Conservation (phyloP, 2,113 vertebrate species). For the Rhea pennata region DNA sequence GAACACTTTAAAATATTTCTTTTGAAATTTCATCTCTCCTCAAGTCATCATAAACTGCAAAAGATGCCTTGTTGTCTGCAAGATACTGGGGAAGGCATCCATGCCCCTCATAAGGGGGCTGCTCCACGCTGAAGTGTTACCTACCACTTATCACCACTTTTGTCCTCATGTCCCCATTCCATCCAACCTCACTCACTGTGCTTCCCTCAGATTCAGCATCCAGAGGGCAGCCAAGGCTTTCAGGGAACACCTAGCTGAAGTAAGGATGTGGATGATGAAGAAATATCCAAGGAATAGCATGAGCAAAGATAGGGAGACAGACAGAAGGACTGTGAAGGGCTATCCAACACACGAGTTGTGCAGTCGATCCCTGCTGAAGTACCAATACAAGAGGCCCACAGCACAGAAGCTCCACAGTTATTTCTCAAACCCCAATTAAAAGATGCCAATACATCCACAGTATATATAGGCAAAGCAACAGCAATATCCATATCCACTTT, state of each 20-base stretch:
- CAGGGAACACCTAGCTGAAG: not conserved
- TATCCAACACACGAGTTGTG: not conserved
- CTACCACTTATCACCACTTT: not conserved
- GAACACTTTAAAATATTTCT: not conserved
- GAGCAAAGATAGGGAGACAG: not conserved
- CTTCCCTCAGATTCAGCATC: not conserved
- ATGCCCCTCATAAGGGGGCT: rapidly evolving
- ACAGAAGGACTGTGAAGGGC: not conserved
- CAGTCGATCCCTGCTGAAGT: not conserved
- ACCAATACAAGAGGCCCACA: not conserved
- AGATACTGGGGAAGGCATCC: not conserved
- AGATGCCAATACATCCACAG: not conserved
- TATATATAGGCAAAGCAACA: not conserved
- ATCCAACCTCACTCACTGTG: not conserved
- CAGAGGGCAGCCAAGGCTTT: not conserved
- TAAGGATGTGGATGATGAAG: not conserved
- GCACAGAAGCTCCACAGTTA: not conserved
- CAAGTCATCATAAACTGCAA: not conserved
- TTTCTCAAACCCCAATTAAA: not conserved
- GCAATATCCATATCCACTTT: not conserved
- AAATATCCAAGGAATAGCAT: not conserved
- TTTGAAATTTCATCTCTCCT: not conserved
- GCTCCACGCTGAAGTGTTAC: not conserved
- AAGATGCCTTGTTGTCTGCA: not conserved
- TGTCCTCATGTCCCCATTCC: rapidly evolving